These are phyloP conservation scores for Baccha elongata DNA, from an alignment of 2,888 invertebrate species.

Conservation along the genomic window DNA sequence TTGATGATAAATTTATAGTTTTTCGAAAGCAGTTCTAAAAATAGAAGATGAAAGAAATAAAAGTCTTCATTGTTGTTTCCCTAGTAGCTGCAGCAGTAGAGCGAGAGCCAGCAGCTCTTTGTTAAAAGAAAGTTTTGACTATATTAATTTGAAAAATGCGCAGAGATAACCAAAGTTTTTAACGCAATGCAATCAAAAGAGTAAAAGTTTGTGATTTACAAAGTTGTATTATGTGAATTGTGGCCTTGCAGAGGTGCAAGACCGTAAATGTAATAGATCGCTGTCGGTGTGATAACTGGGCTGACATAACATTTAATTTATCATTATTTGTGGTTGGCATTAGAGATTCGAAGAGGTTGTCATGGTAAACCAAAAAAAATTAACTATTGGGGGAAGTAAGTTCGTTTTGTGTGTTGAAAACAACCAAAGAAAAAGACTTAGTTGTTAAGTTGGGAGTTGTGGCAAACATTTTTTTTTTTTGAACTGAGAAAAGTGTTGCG, in stretches of 20 bases:
- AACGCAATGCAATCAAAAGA: constrained; percentile 58
- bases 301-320: constrained; percentile 48
- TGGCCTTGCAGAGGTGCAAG: constrained; percentile 36
- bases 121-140: constrained; percentile 45
- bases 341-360: neutral
- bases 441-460: too few species aligned
- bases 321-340: constrained; percentile 27
- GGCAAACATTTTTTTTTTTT: too few species aligned
- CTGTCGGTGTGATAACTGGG: constrained; percentile 31
- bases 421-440: too few species aligned
- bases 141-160: constrained; percentile 71
- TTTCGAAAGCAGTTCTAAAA: constrained; percentile 60
- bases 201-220: constrained; percentile 69
- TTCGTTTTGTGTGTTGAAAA: neutral
- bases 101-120: constrained; percentile 24
- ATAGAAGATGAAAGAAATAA: constrained; percentile 16
- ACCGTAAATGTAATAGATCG: constrained; percentile 34
- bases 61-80: constrained; percentile 12
- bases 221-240: constrained; percentile 58
- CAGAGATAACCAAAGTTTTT: constrained; percentile 66
- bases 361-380: constrained; percentile 2
- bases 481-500: too few species aligned
- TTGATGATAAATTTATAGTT: constrained; percentile 74
- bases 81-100: neutral
- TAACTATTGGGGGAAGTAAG: too few species aligned